These are phyloP conservation scores for Pogonocherus hispidulus DNA, from an alignment of 2,888 invertebrate species.

Conservation along the genomic window DNA sequence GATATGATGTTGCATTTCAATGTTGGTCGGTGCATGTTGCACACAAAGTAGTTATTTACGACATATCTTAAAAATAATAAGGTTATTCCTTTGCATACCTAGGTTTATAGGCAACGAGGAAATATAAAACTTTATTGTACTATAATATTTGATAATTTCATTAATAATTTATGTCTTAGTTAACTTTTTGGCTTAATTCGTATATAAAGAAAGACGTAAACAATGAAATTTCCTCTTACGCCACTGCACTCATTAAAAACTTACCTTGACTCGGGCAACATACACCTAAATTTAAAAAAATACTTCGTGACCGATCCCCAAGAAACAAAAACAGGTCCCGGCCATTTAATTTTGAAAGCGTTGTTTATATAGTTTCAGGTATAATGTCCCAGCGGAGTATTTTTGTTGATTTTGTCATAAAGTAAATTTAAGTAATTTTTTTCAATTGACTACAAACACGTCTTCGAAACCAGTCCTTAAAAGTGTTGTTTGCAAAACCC, in stretches of 20 bases:
- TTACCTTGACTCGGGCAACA: background rate
- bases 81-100: too few species aligned
- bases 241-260: background rate
- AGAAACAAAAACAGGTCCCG: background rate
- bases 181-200: too few species aligned
- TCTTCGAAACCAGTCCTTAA: conserved; percentile 54
- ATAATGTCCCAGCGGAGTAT: conserved; percentile 19
- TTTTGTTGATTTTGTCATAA: conserved; percentile 41
- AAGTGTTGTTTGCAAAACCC: conserved; percentile 59
- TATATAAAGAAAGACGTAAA: too few species aligned
- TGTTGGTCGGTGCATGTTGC: too few species aligned
- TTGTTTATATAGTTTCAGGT: conserved; percentile 21
- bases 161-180: too few species aligned
- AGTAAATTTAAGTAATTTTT: conserved; percentile 41
- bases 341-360: conserved; percentile 1
- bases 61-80: too few species aligned
- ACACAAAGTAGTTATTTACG: too few species aligned
- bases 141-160: too few species aligned
- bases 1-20: too few species aligned
- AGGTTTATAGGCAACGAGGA: too few species aligned
- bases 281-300: background rate
- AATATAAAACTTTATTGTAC: too few species aligned
- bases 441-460: conserved; percentile 41
- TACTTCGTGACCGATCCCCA: background rate
- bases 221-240: too few species aligned